These are phyloP conservation scores for Leiothrix lutea DNA, from an alignment of 2,113 vertebrate species.

Conservation along the genomic window DNA sequence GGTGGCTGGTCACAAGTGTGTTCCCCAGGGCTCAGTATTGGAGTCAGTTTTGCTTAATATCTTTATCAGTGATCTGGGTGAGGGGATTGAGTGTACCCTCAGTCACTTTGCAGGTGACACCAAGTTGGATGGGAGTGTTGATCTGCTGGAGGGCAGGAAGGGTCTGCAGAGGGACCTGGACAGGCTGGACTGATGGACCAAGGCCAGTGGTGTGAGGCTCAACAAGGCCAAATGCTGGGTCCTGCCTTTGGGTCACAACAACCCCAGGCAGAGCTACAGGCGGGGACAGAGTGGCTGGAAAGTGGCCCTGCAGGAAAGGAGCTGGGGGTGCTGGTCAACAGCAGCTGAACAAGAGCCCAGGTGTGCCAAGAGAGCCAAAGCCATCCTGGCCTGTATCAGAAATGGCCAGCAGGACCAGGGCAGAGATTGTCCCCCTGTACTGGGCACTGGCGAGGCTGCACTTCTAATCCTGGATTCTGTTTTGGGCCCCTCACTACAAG, in stretches of 20 bases:
- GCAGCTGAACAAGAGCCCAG: background rate
- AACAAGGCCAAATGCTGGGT: background rate
- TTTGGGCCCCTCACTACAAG: background rate
- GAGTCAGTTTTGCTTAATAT: background rate
- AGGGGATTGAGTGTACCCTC: background rate
- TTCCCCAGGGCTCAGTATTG: background rate
- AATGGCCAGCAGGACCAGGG: background rate
- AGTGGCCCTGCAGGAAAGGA: background rate
- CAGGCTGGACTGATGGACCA: background rate
- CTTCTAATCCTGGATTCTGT: background rate
- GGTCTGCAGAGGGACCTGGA: background rate
- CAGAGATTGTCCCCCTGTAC: background rate
- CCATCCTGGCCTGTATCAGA: background rate
- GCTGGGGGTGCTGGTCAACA: background rate
- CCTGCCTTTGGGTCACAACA: background rate
- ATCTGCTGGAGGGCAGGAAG: background rate
- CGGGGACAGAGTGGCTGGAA: background rate
- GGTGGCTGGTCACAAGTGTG: background rate
- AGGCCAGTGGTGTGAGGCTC: background rate
- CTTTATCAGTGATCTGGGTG: background rate
- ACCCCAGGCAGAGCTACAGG: background rate
- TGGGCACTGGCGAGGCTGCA: background rate
- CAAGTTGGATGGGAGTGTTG: background rate
- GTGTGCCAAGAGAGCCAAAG: background rate
- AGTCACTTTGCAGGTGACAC: background rate